Evolutionary conservation across 2,888 invertebrate species (phyloP), one percentile per base, ranked within the genome.

Genomic region (Boloria euphrosyne): DNA sequence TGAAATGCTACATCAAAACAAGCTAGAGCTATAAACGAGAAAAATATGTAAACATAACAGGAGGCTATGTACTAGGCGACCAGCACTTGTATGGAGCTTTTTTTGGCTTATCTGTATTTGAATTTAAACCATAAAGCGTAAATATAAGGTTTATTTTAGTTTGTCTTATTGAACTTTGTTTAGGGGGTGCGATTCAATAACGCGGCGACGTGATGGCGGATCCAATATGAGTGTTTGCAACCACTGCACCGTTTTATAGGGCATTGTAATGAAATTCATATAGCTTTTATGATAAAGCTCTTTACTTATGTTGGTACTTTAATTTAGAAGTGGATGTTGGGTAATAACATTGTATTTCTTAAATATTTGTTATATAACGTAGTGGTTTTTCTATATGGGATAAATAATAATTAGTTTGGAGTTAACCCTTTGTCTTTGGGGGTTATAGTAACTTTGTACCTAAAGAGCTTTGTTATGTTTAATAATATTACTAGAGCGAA

Each of bases 121-220:
- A 65, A 58, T 49, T 44, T 7, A 3, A 62, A 31, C 53, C 4
- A 14, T 67, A 55, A 17, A 1, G 0, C 0, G n/a, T 31, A 0
- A 0, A 0, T 0, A 43, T 27, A 62, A 10, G 50, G 64, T 64
- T 16, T 10, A 51, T 47, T 50, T 66, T 67, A 3, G 16, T 17
- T 54, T 51, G 47, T 14, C n/a, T 14, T 10, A 10, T 16, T 22
- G n/a, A 47, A 43, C 10, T 60, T 64, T 44, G 68, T 57, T 13
- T 46, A 66, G 68, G 67, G 72, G 71, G 70, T 72, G 69, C 66
- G 69, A 74, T 76, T 71, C 75, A 73, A 74, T 76, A 75, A 72
- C 27, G 65, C 68, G 75, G 75, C 75, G 75, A 73, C 76, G 68
- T 60, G 62, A 65, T 69, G 74, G 68, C 73, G 71, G 58, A 73